Evolutionary conservation across 1,140 invertebrate genomes (phyloP).

Genomic region (Drosophila erecta): DNA sequence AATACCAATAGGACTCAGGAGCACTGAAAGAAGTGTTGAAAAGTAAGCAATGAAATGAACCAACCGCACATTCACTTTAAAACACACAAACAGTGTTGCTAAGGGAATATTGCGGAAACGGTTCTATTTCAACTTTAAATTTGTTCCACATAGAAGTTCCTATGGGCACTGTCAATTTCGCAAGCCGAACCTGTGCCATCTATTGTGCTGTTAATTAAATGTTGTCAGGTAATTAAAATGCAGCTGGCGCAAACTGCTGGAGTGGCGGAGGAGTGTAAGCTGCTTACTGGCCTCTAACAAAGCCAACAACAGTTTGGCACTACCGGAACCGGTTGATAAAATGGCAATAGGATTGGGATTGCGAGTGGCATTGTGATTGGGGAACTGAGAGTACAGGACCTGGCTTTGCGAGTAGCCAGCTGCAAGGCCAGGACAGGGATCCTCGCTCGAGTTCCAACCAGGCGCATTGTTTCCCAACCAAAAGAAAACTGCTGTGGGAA

Average conservation of each 20-base stretch:
- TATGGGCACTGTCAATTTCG: not conserved
- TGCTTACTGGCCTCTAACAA: slow-evolving; percentile 34
- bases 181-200: not conserved
- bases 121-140: not conserved
- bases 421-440: not conserved
- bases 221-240: slow-evolving; percentile 54
- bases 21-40: no score
- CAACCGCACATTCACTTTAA: no score
- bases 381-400: not conserved
- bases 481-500: not conserved
- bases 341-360: no score
- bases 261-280: slow-evolving; percentile 16
- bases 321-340: not conserved
- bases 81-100: no score
- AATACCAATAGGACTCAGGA: no score
- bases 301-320: slow-evolving; percentile 26
- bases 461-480: slow-evolving; percentile 11
- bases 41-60: no score
- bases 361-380: no score
- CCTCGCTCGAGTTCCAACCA: slow-evolving; percentile 14
- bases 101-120: no score
- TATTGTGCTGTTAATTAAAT: slow-evolving; percentile 35
- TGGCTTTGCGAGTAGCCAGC: not conserved
- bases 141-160: not conserved
- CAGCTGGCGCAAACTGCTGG: slow-evolving; percentile 13